phyloP scores from a whole-genome alignment of 2,797 vertebrate genomes.

The Telmatherina bonti region DNA sequence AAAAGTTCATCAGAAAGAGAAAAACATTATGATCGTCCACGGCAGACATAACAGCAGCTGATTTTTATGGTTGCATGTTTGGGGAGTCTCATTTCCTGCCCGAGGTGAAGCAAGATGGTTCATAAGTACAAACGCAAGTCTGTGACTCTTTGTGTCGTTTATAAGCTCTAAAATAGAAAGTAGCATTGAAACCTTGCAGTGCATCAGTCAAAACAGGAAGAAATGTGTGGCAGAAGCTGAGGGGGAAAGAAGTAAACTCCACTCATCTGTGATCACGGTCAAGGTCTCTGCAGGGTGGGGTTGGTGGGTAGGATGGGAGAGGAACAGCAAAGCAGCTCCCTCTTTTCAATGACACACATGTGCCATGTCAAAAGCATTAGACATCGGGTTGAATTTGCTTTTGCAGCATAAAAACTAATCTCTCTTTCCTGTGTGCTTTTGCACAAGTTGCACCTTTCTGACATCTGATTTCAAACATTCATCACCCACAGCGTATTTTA shows the following conservation, averaged over 20 bases:
- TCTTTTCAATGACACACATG: slow-evolving; percentile 2
- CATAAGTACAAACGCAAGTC: slow-evolving; percentile 15
- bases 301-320: slow-evolving; percentile 22
- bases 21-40: slow-evolving; percentile 4
- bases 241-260: slow-evolving; percentile 16
- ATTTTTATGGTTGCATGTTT: slow-evolving; percentile 18
- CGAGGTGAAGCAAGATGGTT: neutral
- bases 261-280: slow-evolving; percentile 56
- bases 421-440: neutral
- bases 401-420: slow-evolving; percentile 30
- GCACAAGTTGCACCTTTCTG: neutral
- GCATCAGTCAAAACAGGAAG: slow-evolving; percentile 41
- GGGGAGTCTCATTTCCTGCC: slow-evolving; percentile 42
- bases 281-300: slow-evolving; percentile 43
- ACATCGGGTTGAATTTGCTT: slow-evolving; percentile 25
- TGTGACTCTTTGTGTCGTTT: slow-evolving; percentile 7
- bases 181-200: slow-evolving; percentile 2
- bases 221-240: neutral
- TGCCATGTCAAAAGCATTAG: slow-evolving; percentile 39
- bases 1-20: slow-evolving; percentile 11
- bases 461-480: neutral
- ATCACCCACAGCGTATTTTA: neutral
- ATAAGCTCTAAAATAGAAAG: slow-evolving; percentile 10
- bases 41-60: slow-evolving; percentile 16
- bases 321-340: neutral